A percentile compares a stretch with the other conserved stretches of the same genome.
phyloP scores from a whole-genome alignment of 2,888 invertebrate species.

The Operophtera brumata region DNA sequence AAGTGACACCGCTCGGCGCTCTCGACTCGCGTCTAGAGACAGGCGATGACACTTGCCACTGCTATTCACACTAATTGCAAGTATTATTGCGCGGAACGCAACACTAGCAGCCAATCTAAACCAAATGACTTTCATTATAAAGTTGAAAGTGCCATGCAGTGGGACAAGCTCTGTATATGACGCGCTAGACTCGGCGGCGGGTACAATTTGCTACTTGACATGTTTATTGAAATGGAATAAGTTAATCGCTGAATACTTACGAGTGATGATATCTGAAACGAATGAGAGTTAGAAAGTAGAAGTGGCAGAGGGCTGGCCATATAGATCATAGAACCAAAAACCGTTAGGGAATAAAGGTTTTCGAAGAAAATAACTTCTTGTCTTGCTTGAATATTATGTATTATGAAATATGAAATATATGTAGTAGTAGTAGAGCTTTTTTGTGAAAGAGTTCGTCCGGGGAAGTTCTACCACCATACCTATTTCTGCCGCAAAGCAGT shows the following conservation, averaged over 20 bases:
- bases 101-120: conserved; percentile 1
- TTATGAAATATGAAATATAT: no score
- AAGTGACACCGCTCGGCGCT: conserved; percentile 16
- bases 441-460: no score
- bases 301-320: no score
- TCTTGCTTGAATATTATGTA: no score
- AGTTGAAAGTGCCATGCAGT: conserved; percentile 5
- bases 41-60: conserved; percentile 50
- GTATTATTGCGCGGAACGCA: conserved; percentile 46
- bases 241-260: conserved; percentile 14
- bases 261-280: no score
- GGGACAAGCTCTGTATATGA: neutral
- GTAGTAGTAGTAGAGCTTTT: no score
- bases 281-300: no score
- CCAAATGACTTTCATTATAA: conserved; percentile 7
- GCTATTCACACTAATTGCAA: conserved; percentile 56
- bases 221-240: conserved; percentile 29
- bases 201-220: conserved; percentile 27
- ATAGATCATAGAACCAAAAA: no score
- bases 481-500: no score
- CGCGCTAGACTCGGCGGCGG: conserved; percentile 23
- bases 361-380: no score
- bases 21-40: conserved; percentile 38
- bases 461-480: no score
- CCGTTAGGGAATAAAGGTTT: no score